These are phyloP conservation scores for Formica aserva DNA, from an alignment of 2,888 invertebrate species.

Conservation along the genomic window DNA sequence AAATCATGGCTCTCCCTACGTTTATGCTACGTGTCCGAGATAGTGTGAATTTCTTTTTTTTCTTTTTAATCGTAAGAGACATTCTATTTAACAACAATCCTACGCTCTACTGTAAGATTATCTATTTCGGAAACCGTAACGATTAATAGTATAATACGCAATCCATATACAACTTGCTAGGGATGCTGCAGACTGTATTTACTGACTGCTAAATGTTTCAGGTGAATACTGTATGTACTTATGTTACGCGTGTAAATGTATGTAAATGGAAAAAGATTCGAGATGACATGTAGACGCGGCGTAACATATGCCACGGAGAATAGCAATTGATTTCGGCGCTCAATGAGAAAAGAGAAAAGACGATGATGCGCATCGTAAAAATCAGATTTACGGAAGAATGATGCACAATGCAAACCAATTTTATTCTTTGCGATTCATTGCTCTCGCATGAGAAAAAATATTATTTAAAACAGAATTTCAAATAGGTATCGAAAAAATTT, in stretches of 20 bases:
- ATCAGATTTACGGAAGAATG: constrained; percentile 66
- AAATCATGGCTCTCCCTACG: constrained; percentile 79
- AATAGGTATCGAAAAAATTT: neutral
- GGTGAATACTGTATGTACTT: constrained; percentile 84
- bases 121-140: constrained; percentile 81
- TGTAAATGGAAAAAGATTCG: constrained; percentile 74
- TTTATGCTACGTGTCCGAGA: constrained; percentile 75
- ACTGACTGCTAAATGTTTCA: constrained; percentile 84
- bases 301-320: constrained; percentile 14
- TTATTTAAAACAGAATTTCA: neutral
- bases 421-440: neutral
- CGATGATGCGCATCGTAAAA: constrained; percentile 59
- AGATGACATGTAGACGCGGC: constrained; percentile 70
- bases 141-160: constrained; percentile 81
- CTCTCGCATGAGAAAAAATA: neutral
- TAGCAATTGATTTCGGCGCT: constrained; percentile 18
- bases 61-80: constrained; percentile 71
- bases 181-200: constrained; percentile 81
- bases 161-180: constrained; percentile 84
- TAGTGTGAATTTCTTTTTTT: constrained; percentile 59
- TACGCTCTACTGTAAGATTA: constrained; percentile 82
- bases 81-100: constrained; percentile 84
- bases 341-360: constrained; percentile 38
- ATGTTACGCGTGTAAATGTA: constrained; percentile 63
- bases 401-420: constrained; percentile 60